These are phyloP conservation scores for Rhopilema esculentum DNA, from an alignment of 30 jellyfish, hydroid and myxozoan species.

Conservation along the genomic window DNA sequence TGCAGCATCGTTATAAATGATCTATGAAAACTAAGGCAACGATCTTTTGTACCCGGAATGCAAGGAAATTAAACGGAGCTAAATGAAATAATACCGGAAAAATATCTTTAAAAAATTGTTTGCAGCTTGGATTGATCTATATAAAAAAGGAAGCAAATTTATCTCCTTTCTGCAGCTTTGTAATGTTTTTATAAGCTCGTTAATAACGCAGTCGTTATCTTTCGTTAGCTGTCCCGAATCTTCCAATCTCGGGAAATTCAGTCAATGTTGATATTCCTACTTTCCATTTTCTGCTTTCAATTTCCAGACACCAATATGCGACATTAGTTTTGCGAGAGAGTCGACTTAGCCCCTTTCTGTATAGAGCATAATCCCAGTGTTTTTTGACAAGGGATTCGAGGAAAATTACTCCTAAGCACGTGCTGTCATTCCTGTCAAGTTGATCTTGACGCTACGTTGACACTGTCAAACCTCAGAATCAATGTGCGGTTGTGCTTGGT, in stretches of 20 bases:
- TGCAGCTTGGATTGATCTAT: too few species aligned
- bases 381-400: background rate
- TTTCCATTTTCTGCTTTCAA: background rate
- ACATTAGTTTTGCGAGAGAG: background rate
- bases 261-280: background rate
- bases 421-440: slow-evolving; percentile 37
- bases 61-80: too few species aligned
- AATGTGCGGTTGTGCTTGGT: slow-evolving; percentile 29
- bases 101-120: too few species aligned
- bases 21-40: too few species aligned
- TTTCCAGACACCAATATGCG: background rate
- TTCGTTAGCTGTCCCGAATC: background rate
- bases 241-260: background rate
- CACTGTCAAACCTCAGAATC: slow-evolving; percentile 77
- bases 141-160: too few species aligned
- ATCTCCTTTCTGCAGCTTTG: too few species aligned
- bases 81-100: too few species aligned
- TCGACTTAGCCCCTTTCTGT: background rate
- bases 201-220: background rate
- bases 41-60: too few species aligned
- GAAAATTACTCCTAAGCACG: slow-evolving; percentile 31
- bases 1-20: too few species aligned
- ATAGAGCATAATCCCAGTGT: background rate
- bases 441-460: slow-evolving; percentile 54
- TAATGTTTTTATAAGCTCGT: too few species aligned